These are phyloP conservation scores for Drosophila elegans DNA, from an alignment of 1,140 invertebrate species.

Conservation along the genomic window DNA sequence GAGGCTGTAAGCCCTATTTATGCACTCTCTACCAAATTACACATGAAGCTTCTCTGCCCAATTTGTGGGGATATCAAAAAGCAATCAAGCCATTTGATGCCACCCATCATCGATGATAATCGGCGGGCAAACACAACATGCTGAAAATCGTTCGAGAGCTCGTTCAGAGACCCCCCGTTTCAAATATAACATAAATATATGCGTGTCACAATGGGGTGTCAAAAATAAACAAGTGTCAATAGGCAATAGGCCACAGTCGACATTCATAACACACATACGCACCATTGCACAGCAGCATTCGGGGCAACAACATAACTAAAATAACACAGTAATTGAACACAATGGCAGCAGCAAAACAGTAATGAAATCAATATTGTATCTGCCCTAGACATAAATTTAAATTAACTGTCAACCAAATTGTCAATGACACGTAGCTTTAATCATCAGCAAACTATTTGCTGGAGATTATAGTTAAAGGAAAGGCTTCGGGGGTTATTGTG, in stretches of 20 bases:
- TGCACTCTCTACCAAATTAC: background rate
- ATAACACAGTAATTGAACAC: slow-evolving; percentile 54
- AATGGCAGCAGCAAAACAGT: slow-evolving; percentile 40
- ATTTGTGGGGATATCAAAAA: slow-evolving; percentile 36
- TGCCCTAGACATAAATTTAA: slow-evolving; percentile 80
- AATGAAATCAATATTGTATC: slow-evolving; percentile 59
- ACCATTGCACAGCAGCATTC: slow-evolving; percentile 19
- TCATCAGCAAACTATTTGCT: slow-evolving; percentile 40
- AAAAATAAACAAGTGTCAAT: slow-evolving; percentile 79
- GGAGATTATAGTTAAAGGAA: slow-evolving; percentile 27
- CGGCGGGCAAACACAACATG: slow-evolving; percentile 24
- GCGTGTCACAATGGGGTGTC: slow-evolving; percentile 59
- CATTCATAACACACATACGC: slow-evolving; percentile 39
- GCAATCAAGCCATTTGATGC: slow-evolving; percentile 41
- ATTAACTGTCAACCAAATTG: slow-evolving; percentile 74
- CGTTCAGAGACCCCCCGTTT: slow-evolving; percentile 1
- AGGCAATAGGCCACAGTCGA: slow-evolving; percentile 57
- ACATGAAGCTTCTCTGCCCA: slow-evolving; percentile 19
- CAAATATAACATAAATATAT: slow-evolving; percentile 22
- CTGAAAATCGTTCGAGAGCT: slow-evolving; percentile 17
- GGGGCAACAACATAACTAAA: slow-evolving; percentile 46
- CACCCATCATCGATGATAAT: slow-evolving; percentile 37
- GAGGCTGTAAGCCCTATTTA: slow-evolving; percentile 14
- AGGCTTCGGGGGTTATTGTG: slow-evolving; percentile 7
- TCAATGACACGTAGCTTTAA: slow-evolving; percentile 65